A percentile compares a stretch with the other conserved stretches of the same genome.
Conservation (phyloP, 2,113 vertebrate genomes). For the Cryptomyrus ogoouensis region DNA sequence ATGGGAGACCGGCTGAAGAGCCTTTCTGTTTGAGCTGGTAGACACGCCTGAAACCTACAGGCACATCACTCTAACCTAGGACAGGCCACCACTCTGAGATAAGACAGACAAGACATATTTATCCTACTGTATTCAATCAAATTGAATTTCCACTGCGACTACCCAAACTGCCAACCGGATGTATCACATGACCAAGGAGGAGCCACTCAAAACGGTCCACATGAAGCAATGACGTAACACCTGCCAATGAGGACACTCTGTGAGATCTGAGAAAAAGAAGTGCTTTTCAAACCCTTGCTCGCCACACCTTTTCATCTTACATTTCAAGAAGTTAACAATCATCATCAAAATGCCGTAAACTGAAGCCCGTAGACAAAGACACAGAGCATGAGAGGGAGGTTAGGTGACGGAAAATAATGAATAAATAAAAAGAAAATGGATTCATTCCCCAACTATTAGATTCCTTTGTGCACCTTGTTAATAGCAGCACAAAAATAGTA, state of each 20-base stretch:
- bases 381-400: background rate
- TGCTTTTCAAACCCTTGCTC: background rate
- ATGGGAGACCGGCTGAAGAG: background rate
- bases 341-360: background rate
- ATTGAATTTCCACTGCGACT: background rate
- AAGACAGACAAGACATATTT: background rate
- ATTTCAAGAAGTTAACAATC: background rate
- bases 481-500: background rate
- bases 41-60: background rate
- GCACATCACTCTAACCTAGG: background rate
- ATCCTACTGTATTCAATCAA: background rate
- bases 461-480: conserved; percentile 1
- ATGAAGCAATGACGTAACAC: background rate
- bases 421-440: background rate
- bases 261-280: background rate
- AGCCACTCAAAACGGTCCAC: background rate
- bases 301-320: background rate
- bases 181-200: background rate
- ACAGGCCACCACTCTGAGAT: background rate
- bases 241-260: background rate
- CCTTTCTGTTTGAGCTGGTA: background rate
- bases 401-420: background rate
- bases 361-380: background rate
- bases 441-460: background rate
- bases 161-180: background rate